Base-by-base conservation (phyloP, 2,113 vertebrate species). In the Shinisaurus crocodilurus region DNA sequence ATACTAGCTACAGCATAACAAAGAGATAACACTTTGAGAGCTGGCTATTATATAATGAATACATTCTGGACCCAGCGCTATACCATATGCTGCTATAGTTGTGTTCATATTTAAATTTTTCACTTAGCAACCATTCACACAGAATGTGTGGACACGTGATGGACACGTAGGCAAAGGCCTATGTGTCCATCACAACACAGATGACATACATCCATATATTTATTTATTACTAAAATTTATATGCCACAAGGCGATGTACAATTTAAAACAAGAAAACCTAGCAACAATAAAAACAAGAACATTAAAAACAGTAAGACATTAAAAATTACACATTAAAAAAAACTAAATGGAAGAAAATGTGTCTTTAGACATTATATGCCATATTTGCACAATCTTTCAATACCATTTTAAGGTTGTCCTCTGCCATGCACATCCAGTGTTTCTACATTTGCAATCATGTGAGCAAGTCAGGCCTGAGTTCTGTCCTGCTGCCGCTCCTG, bases 141-240 rank as follows among this genome's bases (percentile, higher is more conserved):
- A 60, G 20, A 37, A 82, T 82, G 37, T 82, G n/a, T 12, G 2
- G n/a, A n/a, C n/a, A n/a, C n/a, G n/a, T n/a, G n/a, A n/a, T n/a
- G n/a, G n/a, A n/a, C 18, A 0, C 1, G 23, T 29, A 74, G 0
- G 0, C 0, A 10, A 89, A 27, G 48, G 23, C 6, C 57, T 18
- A 32, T 9, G 29, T 32, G 29, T 23, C 60, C 20, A 63, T 63
- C 16, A 63, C 16, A 20, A 23, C 70, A n/a, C 34, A 13, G 10
- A 9, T 12, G 32, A n/a, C 32, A 72, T n/a, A 32, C 3, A 72
- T n/a, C 70, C 34, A 72, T 70, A 67, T 70, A 70, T 2, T 34
- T 70, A n/a, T n/a, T n/a, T n/a, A 37, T 40, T 37, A 4, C 37
- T 40, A 6, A 18, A 6, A 32, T 69, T 32, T 69, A 1, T 69